These are phyloP conservation scores for Sialis fuliginosa DNA, from an alignment of 2,888 invertebrate genomes.

Conservation along the genomic window DNA sequence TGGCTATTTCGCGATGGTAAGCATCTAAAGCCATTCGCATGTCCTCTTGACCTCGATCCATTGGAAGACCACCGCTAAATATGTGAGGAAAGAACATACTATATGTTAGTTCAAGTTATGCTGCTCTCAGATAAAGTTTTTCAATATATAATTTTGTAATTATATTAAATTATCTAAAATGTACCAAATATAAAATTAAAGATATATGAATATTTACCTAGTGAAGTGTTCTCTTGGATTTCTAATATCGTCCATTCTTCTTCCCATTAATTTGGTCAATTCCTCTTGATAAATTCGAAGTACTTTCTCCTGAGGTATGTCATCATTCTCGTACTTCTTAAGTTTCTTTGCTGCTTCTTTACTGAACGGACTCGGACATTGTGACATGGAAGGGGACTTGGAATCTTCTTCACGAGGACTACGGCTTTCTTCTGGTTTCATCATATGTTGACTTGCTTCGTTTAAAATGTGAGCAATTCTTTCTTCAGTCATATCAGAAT, in stretches of 20 bases:
- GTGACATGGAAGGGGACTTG: constrained; percentile 56
- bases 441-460: constrained; percentile 85
- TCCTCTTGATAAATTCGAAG: constrained; percentile 91
- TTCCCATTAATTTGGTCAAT: constrained; percentile 77
- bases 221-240: constrained; percentile 62
- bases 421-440: constrained; percentile 57
- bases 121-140: constrained; percentile 22
- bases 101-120: constrained; percentile 38
- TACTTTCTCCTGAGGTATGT: constrained; percentile 92
- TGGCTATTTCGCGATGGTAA: constrained; percentile 84
- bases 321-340: constrained; percentile 81
- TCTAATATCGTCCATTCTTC: constrained; percentile 54
- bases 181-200: background rate
- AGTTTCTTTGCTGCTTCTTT: constrained; percentile 54
- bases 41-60: constrained; percentile 62
- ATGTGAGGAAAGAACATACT: constrained; percentile 73
- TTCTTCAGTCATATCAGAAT: constrained; percentile 70
- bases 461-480: constrained; percentile 82
- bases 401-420: constrained; percentile 54
- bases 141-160: background rate
- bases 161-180: background rate
- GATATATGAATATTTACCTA: constrained; percentile 36
- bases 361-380: constrained; percentile 68
- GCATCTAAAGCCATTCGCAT: constrained; percentile 79
- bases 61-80: constrained; percentile 50